Evolutionary conservation across 1,140 invertebrate species (phyloP), one percentile per base, ranked within the genome.

Genomic region (Melipona quadrifasciata): DNA sequence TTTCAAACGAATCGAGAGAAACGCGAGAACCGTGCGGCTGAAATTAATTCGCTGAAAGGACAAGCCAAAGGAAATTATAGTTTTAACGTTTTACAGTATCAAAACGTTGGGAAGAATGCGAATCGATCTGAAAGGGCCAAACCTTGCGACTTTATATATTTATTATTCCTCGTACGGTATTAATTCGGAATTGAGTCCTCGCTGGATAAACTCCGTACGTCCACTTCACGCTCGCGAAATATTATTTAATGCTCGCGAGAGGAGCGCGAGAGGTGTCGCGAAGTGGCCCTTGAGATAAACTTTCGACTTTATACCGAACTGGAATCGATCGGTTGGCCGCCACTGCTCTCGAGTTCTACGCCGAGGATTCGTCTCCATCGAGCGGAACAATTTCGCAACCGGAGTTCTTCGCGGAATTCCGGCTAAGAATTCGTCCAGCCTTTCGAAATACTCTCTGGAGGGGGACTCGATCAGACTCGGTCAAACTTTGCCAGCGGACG

Each of bases 391-490:
- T 89, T 73, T 86, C 86, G 77, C 39, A 67, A 31, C 68, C 39
- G 67, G 75, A 88, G 86, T 90, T 86, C 31, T 90, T 86, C 31
- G 64, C 72, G 85, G 87, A 88, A 90, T 90, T 85, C 71, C 80
- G 39, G 57, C 55, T 58, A 78, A 88, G 87, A 90, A 90, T 90
- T 81, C 83, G 58, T 34, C 61, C 14, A 27, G 70, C 67, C 80
- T 84, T 73, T 83, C 57, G 75, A 65, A 65, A 58, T 51, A 71
- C 53, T 51, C 51, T 58, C 55, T 47, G 51, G 6, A 47, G 39
- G 19, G 17, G 34, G 53, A 72, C 47, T 47, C 58, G 51, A 86
- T 86, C 53, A 53, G 68, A 67, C 68, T 73, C 81, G 58, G 51
- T n/a, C 47, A 78, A 86, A 78, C 74, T 86, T 84, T 31, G 21